These are phyloP conservation scores for Lasiurus cinereus DNA, from an alignment of 2,113 vertebrate species.

Conservation along the genomic window DNA sequence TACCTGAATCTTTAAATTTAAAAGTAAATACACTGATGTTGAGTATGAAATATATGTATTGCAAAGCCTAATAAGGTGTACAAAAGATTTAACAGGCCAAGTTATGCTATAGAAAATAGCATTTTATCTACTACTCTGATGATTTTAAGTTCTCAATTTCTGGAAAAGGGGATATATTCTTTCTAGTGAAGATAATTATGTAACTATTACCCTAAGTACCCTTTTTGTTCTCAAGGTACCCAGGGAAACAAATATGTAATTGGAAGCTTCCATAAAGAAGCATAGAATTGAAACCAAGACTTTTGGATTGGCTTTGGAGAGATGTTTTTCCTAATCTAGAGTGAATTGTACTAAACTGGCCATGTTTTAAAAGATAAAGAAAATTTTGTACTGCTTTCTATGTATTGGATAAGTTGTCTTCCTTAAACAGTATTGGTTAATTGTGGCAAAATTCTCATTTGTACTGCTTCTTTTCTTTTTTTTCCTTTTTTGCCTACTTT, in stretches of 20 bases:
- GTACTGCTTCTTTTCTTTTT: neutral
- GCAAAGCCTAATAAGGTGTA: neutral
- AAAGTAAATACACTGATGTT: neutral
- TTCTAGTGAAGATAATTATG: neutral
- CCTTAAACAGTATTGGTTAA: neutral
- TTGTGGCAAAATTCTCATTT: slow-evolving; percentile 40
- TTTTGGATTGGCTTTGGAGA: slow-evolving; percentile 9
- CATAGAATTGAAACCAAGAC: slow-evolving; percentile 17
- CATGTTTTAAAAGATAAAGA: neutral
- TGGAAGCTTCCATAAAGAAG: neutral
- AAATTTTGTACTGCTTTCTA: neutral
- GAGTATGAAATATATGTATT: neutral
- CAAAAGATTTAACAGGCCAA: neutral
- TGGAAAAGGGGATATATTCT: neutral
- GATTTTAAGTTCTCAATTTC: neutral
- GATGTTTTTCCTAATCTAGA: neutral
- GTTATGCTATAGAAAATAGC: neutral
- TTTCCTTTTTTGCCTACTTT: neutral
- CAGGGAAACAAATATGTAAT: slow-evolving; percentile 17
- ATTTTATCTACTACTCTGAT: neutral
- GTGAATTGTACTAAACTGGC: neutral
- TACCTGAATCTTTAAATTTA: slow-evolving; percentile 33
- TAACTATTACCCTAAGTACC: neutral
- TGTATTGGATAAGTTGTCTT: neutral
- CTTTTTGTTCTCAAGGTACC: neutral